A percentile compares a stretch with the other conserved stretches of the same genome.
These are phyloP conservation scores for Sebastes reedi DNA, from an alignment of 2,797 vertebrate species.

Conservation along the genomic window DNA sequence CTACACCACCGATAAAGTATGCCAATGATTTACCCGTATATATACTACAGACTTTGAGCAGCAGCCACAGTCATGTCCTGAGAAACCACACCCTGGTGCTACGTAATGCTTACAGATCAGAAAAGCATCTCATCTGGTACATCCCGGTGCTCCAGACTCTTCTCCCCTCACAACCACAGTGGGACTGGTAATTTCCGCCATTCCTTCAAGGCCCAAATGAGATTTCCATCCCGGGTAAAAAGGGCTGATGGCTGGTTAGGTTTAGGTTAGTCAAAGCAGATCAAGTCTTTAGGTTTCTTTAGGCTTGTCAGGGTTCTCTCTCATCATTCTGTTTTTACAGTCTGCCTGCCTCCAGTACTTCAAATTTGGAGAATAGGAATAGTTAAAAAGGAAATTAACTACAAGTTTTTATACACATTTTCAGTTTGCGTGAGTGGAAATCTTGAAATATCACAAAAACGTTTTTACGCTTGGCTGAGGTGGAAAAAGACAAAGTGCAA, in stretches of 20 bases:
- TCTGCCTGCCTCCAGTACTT: background rate
- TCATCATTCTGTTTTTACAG: background rate
- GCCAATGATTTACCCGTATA: slow-evolving; percentile 43
- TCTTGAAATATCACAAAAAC: background rate
- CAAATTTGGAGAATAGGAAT: background rate
- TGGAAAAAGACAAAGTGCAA: background rate
- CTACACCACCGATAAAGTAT: slow-evolving; percentile 11
- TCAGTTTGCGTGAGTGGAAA: background rate
- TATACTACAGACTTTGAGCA: slow-evolving; percentile 35
- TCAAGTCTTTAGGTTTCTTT: background rate
- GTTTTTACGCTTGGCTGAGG: background rate
- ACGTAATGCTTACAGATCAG: slow-evolving; percentile 43
- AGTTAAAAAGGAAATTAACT: background rate
- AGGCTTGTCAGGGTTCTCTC: background rate
- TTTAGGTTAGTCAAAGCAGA: slow-evolving; percentile 5
- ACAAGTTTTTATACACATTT: background rate
- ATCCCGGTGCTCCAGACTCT: slow-evolving; percentile 18
- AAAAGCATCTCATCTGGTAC: slow-evolving; percentile 40
- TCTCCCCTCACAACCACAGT: slow-evolving; percentile 37
- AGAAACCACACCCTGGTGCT: slow-evolving; percentile 53
- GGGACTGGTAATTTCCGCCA: slow-evolving; percentile 53
- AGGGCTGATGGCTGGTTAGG: slow-evolving; percentile 51
- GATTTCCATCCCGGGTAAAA: slow-evolving; percentile 56
- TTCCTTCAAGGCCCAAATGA: slow-evolving; percentile 65
- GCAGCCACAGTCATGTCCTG: slow-evolving; percentile 30